Conservation (phyloP, 30 jellyfish, hydroid and myxozoan species). For the Catostylus mosaicus region DNA sequence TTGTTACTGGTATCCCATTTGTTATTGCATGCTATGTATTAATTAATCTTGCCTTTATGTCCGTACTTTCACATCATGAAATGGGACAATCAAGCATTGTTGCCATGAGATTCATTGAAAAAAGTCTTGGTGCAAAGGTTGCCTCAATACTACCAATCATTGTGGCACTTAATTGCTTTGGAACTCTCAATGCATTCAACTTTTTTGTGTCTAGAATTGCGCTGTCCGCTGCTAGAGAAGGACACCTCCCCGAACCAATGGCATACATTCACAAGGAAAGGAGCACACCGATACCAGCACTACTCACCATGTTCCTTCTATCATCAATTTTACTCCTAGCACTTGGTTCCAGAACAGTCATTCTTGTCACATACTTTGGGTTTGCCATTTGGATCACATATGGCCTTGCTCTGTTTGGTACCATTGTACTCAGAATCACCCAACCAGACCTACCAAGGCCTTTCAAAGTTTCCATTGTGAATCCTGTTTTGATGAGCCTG, state of each 20-base stretch:
- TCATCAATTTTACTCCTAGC: background rate
- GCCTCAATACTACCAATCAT: conserved; percentile 14
- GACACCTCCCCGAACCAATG: conserved; percentile 34
- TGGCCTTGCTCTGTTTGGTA: conserved; percentile 7
- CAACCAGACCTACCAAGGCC: conserved; percentile 42
- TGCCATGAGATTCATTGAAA: conserved; percentile 11
- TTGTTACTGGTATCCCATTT: conserved; percentile 41
- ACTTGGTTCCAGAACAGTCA: background rate
- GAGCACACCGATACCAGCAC: conserved; percentile 43
- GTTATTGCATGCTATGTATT: conserved; percentile 18
- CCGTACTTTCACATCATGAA: conserved; percentile 33
- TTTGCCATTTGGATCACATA: conserved; percentile 29
- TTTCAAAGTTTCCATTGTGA: conserved; percentile 36
- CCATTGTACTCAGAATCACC: conserved; percentile 18
- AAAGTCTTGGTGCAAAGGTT: conserved; percentile 27
- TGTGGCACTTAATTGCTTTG: conserved; percentile 33
- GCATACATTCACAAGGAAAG: conserved; percentile 11
- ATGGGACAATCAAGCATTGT: conserved; percentile 40
- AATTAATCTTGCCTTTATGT: conserved; percentile 31
- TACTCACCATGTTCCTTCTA: background rate
- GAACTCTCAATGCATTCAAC: conserved; percentile 14
- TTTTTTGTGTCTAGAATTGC: conserved; percentile 10
- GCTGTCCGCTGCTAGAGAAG: conserved; percentile 50
- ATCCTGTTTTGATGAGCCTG: conserved; percentile 21
- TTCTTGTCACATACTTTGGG: conserved; percentile 2